Evolutionary conservation across 2,797 vertebrate genomes (phyloP).

Genomic region (Pangasius mekongensis): DNA sequence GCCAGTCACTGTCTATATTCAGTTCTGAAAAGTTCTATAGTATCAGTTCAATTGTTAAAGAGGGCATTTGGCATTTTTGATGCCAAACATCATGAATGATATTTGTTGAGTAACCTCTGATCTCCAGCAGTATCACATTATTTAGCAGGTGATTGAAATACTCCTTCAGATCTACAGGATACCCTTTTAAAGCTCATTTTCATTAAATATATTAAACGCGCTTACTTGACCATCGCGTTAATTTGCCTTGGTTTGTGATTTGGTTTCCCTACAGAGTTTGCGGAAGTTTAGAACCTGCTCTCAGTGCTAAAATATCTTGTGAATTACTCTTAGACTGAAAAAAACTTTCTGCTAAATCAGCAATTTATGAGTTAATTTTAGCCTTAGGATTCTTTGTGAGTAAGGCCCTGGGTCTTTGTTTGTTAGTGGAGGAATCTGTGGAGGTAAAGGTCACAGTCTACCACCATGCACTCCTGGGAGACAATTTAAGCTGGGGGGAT

Average conservation of each 20-base stretch:
- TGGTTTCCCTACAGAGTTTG: not conserved
- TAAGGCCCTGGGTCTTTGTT: not conserved
- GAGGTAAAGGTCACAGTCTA: conserved; percentile 8
- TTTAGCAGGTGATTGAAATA: not conserved
- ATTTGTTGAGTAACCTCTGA: not conserved
- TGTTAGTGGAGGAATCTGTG: not conserved
- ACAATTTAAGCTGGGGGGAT: conserved; percentile 51
- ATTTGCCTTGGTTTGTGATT: not conserved
- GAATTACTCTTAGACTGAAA: not conserved
- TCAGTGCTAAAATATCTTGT: not conserved
- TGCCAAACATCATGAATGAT: not conserved
- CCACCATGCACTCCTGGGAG: conserved; percentile 21
- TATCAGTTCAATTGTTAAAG: not conserved
- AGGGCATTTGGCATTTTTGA: not conserved
- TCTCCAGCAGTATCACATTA: not conserved
- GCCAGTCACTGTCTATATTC: not conserved
- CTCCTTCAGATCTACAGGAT: no score
- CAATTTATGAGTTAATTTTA: not conserved
- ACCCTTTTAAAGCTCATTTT: not conserved
- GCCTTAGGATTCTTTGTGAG: not conserved
- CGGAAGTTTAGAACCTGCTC: not conserved
- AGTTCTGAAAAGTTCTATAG: not conserved
- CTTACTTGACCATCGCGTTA: not conserved
- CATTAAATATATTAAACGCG: not conserved
- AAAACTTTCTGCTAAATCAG: not conserved